Conservation (phyloP, 1,140 invertebrate species). For the Caenorhabditis remanei region DNA sequence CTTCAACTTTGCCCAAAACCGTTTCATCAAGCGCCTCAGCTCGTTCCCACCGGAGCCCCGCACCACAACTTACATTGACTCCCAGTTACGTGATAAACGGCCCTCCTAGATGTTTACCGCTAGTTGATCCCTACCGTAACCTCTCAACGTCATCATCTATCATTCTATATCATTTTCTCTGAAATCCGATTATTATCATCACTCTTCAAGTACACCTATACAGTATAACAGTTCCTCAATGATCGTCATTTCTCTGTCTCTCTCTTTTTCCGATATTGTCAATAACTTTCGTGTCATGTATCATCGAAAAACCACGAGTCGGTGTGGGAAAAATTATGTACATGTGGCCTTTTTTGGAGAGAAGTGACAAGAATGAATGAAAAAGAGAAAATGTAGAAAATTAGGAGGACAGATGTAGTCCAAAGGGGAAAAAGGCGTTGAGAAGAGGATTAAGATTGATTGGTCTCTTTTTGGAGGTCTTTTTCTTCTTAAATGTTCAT, state of each 20-base stretch:
- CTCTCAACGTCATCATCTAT: conserved; percentile 9
- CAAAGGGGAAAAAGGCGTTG: not conserved
- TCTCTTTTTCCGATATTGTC: too few species aligned
- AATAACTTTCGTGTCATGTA: too few species aligned
- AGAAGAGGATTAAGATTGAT: conserved; percentile 61
- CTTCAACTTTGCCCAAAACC: too few species aligned
- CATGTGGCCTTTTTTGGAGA: not conserved
- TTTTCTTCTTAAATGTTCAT: conserved; percentile 20
- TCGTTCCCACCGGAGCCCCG: too few species aligned
- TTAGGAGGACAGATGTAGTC: conserved; percentile 32
- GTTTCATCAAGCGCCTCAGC: too few species aligned
- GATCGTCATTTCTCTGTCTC: not conserved
- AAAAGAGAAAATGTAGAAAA: not conserved
- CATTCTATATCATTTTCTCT: not conserved
- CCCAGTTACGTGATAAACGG: too few species aligned
- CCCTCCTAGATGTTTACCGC: too few species aligned
- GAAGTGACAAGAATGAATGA: not conserved
- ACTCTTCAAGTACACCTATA: not conserved
- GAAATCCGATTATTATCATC: conserved; percentile 24
- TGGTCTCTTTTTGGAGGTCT: conserved; percentile 54
- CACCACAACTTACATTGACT: too few species aligned
- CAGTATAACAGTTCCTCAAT: not conserved
- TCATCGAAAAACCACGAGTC: too few species aligned
- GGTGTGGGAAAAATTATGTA: conserved; percentile 8
- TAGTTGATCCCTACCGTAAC: not conserved